phyloP scores from a whole-genome alignment of 1,140 invertebrate species.

The Drosophila tani region DNA sequence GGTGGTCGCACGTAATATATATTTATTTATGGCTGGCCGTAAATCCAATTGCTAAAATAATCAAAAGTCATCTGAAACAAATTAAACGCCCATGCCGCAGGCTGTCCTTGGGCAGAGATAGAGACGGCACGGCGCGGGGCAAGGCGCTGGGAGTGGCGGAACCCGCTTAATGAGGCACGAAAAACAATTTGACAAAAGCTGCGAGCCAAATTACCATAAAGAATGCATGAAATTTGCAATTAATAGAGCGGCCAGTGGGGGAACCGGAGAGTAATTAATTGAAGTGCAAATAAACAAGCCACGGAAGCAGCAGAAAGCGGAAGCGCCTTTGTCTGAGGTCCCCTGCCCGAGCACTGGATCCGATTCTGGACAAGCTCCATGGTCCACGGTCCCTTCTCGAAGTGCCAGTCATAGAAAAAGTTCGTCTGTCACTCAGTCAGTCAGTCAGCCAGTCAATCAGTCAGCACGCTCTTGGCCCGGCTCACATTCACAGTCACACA shows the following conservation, averaged over 20 bases:
- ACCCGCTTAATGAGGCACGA: conserved; percentile 63
- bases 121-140: background rate
- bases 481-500: conserved; percentile 23
- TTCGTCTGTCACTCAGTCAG: conserved; percentile 30
- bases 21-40: conserved; percentile 62
- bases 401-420: conserved; percentile 32
- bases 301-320: conserved; percentile 15
- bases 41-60: conserved; percentile 64
- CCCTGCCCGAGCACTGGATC: background rate
- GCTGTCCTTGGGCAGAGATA: conserved; percentile 15
- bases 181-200: conserved; percentile 72
- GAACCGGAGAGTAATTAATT: conserved; percentile 48
- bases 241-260: conserved; percentile 44
- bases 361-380: conserved; percentile 1
- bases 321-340: conserved; percentile 8
- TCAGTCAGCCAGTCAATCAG: conserved; percentile 43
- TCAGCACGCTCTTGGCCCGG: conserved; percentile 25
- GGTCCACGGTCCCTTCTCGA: background rate
- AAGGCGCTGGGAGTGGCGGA: background rate
- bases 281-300: conserved; percentile 58
- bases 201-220: conserved; percentile 67
- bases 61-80: conserved; percentile 64
- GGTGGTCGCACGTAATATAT: conserved; percentile 51
- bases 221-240: conserved; percentile 65
- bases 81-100: conserved; percentile 42